A percentile compares a stretch with the other conserved stretches of the same genome.
Conservation (phyloP, 1,140 invertebrate species). For the Hylaeus volcanicus region DNA sequence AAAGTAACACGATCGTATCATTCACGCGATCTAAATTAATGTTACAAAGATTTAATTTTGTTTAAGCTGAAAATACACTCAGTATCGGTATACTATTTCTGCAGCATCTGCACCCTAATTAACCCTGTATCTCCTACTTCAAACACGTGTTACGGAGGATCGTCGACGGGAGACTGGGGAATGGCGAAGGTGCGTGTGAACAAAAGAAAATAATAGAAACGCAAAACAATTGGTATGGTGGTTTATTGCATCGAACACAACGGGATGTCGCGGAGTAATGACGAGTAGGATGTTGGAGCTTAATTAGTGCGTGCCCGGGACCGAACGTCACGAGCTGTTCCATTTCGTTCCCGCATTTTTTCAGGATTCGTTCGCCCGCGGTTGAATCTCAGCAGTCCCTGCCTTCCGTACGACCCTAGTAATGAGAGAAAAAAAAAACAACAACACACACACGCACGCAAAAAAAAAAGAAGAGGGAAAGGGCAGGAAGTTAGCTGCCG, state of each 20-base stretch:
- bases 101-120: too few relatives aligned
- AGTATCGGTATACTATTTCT: too few relatives aligned
- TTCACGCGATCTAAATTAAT: too few relatives aligned
- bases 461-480: background rate
- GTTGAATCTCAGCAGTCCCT: conserved; percentile 47
- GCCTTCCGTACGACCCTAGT: conserved; percentile 54
- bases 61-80: too few relatives aligned
- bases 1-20: too few relatives aligned
- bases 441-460: conserved; percentile 20
- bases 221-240: conserved; percentile 31
- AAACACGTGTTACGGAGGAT: too few relatives aligned
- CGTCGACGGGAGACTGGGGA: too few relatives aligned
- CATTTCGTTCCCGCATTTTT: conserved; percentile 50
- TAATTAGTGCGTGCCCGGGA: conserved; percentile 51
- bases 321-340: conserved; percentile 38
- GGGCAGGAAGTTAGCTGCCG: conserved; percentile 50
- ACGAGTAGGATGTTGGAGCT: conserved; percentile 27
- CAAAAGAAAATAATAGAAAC: conserved; percentile 32
- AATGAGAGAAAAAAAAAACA: conserved; percentile 50
- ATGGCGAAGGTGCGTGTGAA: background rate
- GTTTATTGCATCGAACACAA: conserved; percentile 43
- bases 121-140: too few relatives aligned
- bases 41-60: too few relatives aligned
- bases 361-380: conserved; percentile 54
- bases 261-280: conserved; percentile 23